Evolutionary conservation across 2,888 invertebrate species (phyloP).

Genomic region (Papilio gigon): DNA sequence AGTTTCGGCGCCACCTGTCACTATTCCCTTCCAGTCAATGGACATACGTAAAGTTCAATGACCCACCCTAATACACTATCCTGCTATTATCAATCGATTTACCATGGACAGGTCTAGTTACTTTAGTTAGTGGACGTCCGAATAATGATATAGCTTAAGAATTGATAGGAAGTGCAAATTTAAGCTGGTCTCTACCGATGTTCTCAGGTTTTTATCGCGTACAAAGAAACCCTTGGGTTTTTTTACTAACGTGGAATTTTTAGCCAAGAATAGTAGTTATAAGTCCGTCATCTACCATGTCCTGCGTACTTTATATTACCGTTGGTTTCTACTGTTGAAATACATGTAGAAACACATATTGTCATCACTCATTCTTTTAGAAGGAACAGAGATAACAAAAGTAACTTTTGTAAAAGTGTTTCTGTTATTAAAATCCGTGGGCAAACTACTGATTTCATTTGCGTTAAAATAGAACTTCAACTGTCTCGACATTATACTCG

Average conservation of each 20-base stretch:
- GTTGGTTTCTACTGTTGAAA: not conserved
- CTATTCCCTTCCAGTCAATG: conserved; percentile 60
- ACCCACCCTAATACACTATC: conserved; percentile 49
- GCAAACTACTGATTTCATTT: not conserved
- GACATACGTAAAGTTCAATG: conserved; percentile 59
- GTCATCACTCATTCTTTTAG: not conserved
- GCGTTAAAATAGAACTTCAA: not conserved
- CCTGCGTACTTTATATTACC: too few relatives aligned
- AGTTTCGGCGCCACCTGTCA: conserved; percentile 59
- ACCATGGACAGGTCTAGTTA: not conserved
- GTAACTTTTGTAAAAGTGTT: not conserved
- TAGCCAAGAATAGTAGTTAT: too few relatives aligned
- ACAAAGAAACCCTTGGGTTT: not conserved
- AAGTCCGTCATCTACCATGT: too few relatives aligned
- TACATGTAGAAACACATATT: not conserved
- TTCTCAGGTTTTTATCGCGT: not conserved
- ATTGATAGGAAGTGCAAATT: not conserved
- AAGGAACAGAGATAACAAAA: not conserved
- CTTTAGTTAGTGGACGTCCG: not conserved
- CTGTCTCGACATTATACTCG: not conserved
- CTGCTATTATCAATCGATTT: conserved; percentile 35
- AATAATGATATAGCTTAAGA: not conserved
- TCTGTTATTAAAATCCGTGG: not conserved
- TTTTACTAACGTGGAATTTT: too few relatives aligned
- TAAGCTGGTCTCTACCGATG: not conserved